Evolutionary conservation across 2,113 vertebrate genomes (phyloP).

Genomic region (Erythrocercus mccallii): DNA sequence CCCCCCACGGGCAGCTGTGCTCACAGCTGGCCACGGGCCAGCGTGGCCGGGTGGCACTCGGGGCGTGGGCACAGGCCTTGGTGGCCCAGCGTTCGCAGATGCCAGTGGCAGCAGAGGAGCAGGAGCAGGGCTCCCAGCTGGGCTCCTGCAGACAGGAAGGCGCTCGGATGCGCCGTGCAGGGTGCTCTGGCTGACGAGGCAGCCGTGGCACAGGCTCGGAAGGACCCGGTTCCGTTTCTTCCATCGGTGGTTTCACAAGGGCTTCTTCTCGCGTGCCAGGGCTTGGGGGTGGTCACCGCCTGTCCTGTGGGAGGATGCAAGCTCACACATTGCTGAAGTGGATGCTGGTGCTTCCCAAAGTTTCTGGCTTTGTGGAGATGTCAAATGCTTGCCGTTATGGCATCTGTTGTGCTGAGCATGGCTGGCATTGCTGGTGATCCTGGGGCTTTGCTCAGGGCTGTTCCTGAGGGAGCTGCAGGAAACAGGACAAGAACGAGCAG

Average conservation of each 20-base stretch:
- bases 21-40: background rate
- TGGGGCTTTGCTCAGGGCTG: rapidly evolving
- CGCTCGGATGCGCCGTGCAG: background rate
- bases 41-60: rapidly evolving
- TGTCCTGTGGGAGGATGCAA: rapidly evolving
- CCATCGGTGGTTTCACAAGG: background rate
- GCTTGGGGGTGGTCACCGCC: background rate
- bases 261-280: rapidly evolving
- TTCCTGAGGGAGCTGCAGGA: background rate
- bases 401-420: rapidly evolving
- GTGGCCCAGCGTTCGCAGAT: background rate
- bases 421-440: background rate
- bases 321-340: rapidly evolving
- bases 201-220: background rate
- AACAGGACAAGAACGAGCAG: background rate
- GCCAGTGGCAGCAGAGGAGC: background rate
- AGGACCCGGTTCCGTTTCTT: background rate
- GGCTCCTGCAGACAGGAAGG: background rate
- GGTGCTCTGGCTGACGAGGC: background rate
- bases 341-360: background rate
- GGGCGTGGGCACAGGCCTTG: background rate
- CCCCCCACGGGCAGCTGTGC: background rate
- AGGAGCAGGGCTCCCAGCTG: background rate
- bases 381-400: background rate
- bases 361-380: background rate